A percentile compares a stretch with the other conserved stretches of the same genome.
Conservation (phyloP, 2,888 invertebrate genomes). For the Siphlonurus alternatus region DNA sequence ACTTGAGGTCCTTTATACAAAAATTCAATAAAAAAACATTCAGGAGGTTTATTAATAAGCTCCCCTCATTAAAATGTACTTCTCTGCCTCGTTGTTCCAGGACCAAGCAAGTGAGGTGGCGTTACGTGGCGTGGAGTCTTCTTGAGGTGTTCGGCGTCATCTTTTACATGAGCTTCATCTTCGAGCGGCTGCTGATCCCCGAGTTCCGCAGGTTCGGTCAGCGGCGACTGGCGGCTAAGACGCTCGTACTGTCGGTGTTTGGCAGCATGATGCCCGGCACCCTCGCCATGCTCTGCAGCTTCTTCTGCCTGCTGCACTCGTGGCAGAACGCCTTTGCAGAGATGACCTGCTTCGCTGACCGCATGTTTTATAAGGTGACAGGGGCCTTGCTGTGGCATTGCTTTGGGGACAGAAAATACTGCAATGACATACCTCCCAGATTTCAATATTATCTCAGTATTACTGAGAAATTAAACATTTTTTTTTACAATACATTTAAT, state of each 20-base stretch:
- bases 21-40: too few species aligned
- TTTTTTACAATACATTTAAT: too few species aligned
- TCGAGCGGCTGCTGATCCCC: constrained; percentile 58
- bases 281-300: constrained; percentile 51
- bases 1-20: too few species aligned
- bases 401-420: background rate
- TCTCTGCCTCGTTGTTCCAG: too few species aligned
- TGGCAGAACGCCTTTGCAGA: constrained; percentile 90
- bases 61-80: too few species aligned
- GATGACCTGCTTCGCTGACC: constrained; percentile 68
- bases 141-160: constrained; percentile 62
- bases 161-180: constrained; percentile 63
- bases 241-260: constrained; percentile 38
- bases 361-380: constrained; percentile 61
- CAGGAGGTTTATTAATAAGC: too few species aligned
- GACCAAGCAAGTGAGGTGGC: constrained; percentile 55
- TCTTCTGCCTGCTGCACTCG: constrained; percentile 76
- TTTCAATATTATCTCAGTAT: background rate
- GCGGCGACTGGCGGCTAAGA: constrained; percentile 21
- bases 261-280: constrained; percentile 58
- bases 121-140: constrained; percentile 47
- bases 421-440: background rate
- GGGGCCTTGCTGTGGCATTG: too few species aligned
- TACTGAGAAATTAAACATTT: background rate
- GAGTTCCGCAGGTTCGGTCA: constrained; percentile 45